A percentile compares a stretch with the other conserved stretches of the same genome.
phyloP scores from a whole-genome alignment of 2,797 vertebrate species.

The Pseudochirops corinnae region DNA sequence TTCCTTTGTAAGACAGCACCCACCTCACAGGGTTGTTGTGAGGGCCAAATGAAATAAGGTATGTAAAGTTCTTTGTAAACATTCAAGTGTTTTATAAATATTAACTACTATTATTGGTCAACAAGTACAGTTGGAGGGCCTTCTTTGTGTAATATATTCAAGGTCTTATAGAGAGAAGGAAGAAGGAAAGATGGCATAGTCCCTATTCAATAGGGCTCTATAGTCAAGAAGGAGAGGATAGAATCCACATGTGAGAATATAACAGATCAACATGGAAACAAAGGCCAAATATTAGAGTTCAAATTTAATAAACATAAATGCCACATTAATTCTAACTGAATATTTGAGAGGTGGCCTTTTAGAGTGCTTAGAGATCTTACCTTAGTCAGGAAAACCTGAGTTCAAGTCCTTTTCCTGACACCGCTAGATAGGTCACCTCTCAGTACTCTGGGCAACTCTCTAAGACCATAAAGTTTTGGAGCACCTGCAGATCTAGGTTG shows the following conservation, averaged over 20 bases:
- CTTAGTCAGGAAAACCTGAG: neutral
- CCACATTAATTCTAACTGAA: conserved; percentile 14
- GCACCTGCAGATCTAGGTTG: neutral
- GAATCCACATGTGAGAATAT: conserved; percentile 58
- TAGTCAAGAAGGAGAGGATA: conserved; percentile 38
- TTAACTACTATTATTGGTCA: neutral
- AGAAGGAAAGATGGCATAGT: neutral
- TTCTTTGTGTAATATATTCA: neutral
- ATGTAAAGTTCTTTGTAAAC: neutral
- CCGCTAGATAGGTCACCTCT: neutral
- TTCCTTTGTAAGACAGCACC: neutral
- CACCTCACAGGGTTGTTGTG: neutral
- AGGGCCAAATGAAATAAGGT: neutral
- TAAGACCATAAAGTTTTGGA: neutral
- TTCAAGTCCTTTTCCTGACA: neutral
- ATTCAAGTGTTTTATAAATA: neutral
- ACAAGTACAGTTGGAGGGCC: neutral
- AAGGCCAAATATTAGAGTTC: neutral
- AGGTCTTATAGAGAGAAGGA: neutral
- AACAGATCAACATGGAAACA: conserved; percentile 5
- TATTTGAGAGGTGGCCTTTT: neutral
- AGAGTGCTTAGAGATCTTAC: neutral
- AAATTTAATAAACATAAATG: neutral
- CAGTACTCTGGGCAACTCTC: neutral
- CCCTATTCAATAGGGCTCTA: neutral